phyloP scores from a whole-genome alignment of 2,113 vertebrate genomes.

The Heterotilapia buettikoferi region DNA sequence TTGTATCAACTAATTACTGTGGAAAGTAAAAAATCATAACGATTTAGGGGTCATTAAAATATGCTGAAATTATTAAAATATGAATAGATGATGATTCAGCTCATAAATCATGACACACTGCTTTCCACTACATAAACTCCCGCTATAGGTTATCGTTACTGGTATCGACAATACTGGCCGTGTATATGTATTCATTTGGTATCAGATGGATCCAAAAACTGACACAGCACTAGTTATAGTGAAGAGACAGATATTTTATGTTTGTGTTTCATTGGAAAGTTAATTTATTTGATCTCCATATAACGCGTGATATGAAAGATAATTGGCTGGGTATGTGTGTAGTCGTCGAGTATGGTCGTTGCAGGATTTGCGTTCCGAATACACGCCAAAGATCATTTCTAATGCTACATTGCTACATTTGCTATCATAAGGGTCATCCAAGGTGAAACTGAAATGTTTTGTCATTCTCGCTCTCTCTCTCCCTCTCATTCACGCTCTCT shows the following conservation, averaged over 20 bases:
- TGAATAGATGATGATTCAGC: not conserved
- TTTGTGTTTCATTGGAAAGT: not conserved
- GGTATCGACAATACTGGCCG: not conserved
- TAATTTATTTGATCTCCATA: not conserved
- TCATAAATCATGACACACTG: not conserved
- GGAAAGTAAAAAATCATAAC: not conserved
- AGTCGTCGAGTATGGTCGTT: not conserved
- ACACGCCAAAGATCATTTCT: slow-evolving; percentile 37
- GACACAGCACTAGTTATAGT: not conserved
- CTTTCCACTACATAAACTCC: not conserved
- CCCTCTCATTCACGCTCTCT: not conserved
- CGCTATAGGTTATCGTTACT: not conserved
- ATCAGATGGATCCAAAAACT: not conserved
- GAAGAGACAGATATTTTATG: not conserved
- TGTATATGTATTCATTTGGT: not conserved
- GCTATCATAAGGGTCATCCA: slow-evolving; percentile 21
- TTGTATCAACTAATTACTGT: not conserved
- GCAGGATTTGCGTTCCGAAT: slow-evolving; percentile 5
- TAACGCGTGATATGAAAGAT: not conserved
- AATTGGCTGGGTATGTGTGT: not conserved
- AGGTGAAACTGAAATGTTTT: slow-evolving; percentile 28
- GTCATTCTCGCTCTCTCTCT: not conserved
- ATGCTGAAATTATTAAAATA: not conserved
- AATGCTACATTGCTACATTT: slow-evolving; percentile 6
- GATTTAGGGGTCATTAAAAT: not conserved